Evolutionary conservation across 1,140 invertebrate genomes (phyloP), one percentile per base, ranked within the genome.

Genomic region (Platyscapa corneri): DNA sequence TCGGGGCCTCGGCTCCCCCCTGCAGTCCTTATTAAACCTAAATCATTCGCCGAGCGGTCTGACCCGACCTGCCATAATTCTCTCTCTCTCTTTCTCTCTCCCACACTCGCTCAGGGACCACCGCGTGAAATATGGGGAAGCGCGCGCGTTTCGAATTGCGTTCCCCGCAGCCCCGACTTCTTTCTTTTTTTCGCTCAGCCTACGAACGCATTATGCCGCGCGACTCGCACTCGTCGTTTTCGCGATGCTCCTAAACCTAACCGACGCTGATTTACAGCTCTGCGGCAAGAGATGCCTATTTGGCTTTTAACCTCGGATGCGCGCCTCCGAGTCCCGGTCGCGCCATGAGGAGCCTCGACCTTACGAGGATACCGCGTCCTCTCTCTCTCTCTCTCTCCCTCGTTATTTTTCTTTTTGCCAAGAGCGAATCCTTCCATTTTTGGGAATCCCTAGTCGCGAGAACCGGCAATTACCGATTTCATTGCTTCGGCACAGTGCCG

Each of bases 21-120:
- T n/a, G 74, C 65, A 37, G 85, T 83, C 87, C 78, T 87, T 88
- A 88, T 88, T 88, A 88, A 87, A 87, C 83, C 83, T 87, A 88
- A 88, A 88, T 88, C 87, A 88, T 83, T 81, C 64, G 32, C 67
- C 42, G 37, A 7, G 60, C 37, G 76, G 76, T 27, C 49, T n/a
- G 53, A n/a, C 27, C 16, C 0, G n/a, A 18, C 16, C 34, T 39
- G 70, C 76, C 78, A 53, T 85, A 85, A 85, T 78, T 85, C 42
- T 72, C 30, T 56, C 60, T 49, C 39, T 64, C 34, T 76, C 30
- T n/a, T 46, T 39, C 46, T 72, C 42, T 72, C 72, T 34, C 77
- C 60, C 79, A n/a, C n/a, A n/a, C n/a, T n/a, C n/a, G n/a, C 84
- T 80, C 49, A 70, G 34, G 27, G 77, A 86, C 46, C 75, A 49